Base-by-base conservation (phyloP, 2,888 invertebrate species). In the Aelia acuminata region DNA sequence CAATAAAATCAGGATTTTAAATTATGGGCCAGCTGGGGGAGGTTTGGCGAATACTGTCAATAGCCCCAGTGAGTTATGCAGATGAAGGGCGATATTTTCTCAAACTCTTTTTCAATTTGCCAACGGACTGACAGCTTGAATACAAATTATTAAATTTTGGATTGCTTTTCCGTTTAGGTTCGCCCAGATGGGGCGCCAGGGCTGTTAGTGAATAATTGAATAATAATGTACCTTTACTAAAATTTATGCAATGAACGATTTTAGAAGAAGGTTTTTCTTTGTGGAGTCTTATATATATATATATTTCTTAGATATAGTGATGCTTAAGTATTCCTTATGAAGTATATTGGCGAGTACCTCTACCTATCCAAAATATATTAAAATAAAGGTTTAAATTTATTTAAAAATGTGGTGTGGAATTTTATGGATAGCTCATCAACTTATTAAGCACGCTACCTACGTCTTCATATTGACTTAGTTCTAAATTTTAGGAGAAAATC, bases 131-230 rank as follows among this genome's bases (percentile, higher is more conserved):
- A 63, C 63, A 63, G 63, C 63, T 63, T 63, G 31, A 31, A 63
- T 63, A 63, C 63, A 63, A 35, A 63, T 63, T 63, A 63, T 63
- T 63, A 63, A 63, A 63, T 63, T 63, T 31, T 5, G 18, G 63
- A 63, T 63, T 63, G 31, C 63, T 63, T 31, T 7, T 7, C 63
- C 18, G 31, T 18, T 63, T 35, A 18, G 63, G 31, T 63, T 63
- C n/a, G n/a, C 63, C 31, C 18, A 18, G 63, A 63, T 31, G 18
- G 18, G 63, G 5, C 7, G 0, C 26, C 15, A 0, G 35, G 5
- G 5, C 18, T 15, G 15, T 31, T 18, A 31, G 63, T 15, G 63
- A 63, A 63, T 63, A 63, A 63, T 63, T 63, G 63, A 31, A 63
- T 63, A 63, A 63, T 57, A n/a, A 26, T 26, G 11, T 11, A 26